Base-by-base conservation (phyloP, 2,797 vertebrate species). In the Poeciliopsis infans region DNA sequence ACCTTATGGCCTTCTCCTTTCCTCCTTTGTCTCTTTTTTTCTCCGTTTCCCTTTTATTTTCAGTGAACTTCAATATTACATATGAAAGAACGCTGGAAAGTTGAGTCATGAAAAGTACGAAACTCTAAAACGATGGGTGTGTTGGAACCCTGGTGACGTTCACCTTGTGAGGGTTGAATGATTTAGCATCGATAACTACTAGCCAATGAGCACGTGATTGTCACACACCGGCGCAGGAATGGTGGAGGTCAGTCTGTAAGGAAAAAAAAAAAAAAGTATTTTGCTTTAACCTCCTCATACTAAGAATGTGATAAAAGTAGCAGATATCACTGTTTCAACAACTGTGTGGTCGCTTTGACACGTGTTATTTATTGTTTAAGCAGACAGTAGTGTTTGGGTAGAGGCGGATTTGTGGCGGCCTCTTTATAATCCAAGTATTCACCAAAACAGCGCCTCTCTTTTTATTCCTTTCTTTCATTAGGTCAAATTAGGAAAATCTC, bases 281-380 rank as follows among this genome's bases (percentile, higher is more conserved):
- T 87, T 81, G 85, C 83, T 90, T 89, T 87, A 82, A 86, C 85
- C 88, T 83, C 79, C 74, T 71, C 69, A 90, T 89, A 93, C 90
- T 86, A 89, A 84, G 90, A 94, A 93, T 94, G 94, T 95, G 92
- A 94, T 93, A 78, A 85, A 91, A 87, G 90, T 93, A 93, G 93
- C 92, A 85, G 84, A 92, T 83, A 84, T 93, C 93, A 94, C 94
- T 94, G 94, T 93, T 92, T 88, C 53, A 88, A 83, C 85, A 80
- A 59, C 74, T 76, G 18, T 68, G 79, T 46, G 74, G 71, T 81
- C 79, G 83, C 75, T 85, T 83, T 82, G 76, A 85, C 82, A 80
- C 77, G 82, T 86, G 74, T 90, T 92, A 92, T 93, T 94, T 93
- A 94, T 94, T 92, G 85, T 89, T 78, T 79, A 82, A 88, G 80